Conservation (phyloP, 2,888 invertebrate genomes). For the Lasiommata megera region DNA sequence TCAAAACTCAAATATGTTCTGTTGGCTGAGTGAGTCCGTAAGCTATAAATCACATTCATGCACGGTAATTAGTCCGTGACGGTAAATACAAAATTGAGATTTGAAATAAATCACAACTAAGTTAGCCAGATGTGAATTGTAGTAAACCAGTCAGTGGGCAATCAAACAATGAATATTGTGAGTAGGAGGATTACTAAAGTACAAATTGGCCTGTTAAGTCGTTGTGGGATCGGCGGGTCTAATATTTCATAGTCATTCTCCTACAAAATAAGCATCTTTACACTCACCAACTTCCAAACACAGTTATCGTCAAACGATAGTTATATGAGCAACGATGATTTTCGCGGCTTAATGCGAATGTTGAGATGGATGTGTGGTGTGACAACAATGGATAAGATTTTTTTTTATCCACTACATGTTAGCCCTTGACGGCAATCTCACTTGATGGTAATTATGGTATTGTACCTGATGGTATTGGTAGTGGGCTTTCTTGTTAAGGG, state of each 20-base stretch:
- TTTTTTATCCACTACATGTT: too few species aligned
- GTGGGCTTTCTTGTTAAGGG: too few species aligned
- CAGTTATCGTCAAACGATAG: too few species aligned
- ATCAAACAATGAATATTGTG: constrained; percentile 61
- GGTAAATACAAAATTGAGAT: constrained; percentile 39
- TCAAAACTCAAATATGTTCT: constrained; percentile 40
- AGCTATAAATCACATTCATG: constrained; percentile 61
- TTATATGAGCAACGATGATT: too few species aligned
- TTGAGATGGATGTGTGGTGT: too few species aligned
- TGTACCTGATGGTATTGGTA: too few species aligned
- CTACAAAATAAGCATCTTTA: constrained; percentile 22
- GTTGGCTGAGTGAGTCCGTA: constrained; percentile 37
- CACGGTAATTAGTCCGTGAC: constrained; percentile 35
- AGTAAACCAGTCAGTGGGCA: constrained; percentile 67
- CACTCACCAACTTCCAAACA: background rate
- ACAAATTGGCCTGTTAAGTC: constrained; percentile 51
- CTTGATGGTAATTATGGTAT: too few species aligned
- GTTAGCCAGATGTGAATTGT: constrained; percentile 63
- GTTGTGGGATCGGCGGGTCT: constrained; percentile 46
- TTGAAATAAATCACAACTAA: constrained; percentile 59
- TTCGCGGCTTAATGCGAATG: too few species aligned
- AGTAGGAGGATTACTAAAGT: constrained; percentile 53
- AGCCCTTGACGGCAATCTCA: too few species aligned
- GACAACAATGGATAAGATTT: too few species aligned
- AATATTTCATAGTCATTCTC: constrained; percentile 63